Percentiles rank a stretch among this genome's conserved stretches.
phyloP scores from a whole-genome alignment of 2,113 vertebrate genomes.

The Greenwoodochromis staneri region DNA sequence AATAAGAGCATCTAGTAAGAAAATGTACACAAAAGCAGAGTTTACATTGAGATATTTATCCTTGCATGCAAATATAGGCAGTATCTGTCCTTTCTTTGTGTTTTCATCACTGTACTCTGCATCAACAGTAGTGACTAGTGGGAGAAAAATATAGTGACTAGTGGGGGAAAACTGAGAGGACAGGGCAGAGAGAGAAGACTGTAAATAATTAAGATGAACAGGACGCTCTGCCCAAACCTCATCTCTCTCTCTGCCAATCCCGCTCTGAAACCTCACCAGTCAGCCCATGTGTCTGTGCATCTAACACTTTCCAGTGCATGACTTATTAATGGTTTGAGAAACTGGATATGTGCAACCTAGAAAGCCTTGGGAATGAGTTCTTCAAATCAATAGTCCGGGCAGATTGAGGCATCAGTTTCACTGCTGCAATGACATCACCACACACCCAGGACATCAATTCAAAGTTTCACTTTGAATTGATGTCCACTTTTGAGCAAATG shows the following conservation, averaged over 20 bases:
- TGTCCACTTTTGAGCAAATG: neutral
- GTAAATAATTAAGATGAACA: conserved; percentile 67
- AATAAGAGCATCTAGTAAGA: neutral
- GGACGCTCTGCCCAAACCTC: conserved; percentile 31
- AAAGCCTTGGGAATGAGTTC: conserved; percentile 19
- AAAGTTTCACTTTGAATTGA: neutral
- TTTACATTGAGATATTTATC: neutral
- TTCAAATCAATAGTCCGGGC: neutral
- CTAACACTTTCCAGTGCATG: conserved; percentile 53
- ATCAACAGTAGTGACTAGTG: neutral
- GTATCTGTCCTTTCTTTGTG: neutral
- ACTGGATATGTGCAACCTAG: conserved; percentile 50
- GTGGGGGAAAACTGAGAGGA: neutral
- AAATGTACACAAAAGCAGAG: neutral
- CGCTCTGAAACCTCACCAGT: conserved; percentile 33
- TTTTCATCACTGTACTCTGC: neutral
- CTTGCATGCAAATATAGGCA: neutral
- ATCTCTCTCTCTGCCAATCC: conserved; percentile 3
- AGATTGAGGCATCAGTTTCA: neutral
- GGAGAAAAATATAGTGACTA: neutral
- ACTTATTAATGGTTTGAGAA: conserved; percentile 63
- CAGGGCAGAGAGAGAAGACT: neutral
- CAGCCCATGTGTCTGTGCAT: conserved; percentile 31
- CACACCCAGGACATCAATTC: neutral
- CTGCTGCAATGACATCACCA: neutral